Evolutionary conservation across 2,113 vertebrate species (phyloP), one percentile per base, ranked within the genome.

Genomic region (Narcine bancroftii): DNA sequence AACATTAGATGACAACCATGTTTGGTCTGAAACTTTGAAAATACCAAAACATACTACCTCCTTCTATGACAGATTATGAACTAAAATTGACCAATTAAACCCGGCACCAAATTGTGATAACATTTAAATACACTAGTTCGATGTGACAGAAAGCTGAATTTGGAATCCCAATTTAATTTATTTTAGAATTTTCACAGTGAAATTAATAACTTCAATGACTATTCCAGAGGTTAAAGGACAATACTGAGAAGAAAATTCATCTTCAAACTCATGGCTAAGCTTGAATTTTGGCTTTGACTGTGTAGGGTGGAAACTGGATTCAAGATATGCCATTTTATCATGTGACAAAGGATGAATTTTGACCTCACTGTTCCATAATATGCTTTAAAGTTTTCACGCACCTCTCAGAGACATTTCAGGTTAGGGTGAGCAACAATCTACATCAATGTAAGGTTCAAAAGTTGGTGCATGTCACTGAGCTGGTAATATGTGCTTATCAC

Each of bases 401-500:
- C 81, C 33, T 60, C 53, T 87, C 81, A 87, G 81, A 63, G 6
- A 17, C 21, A 87, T 36, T 87, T 60, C 81, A 83, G 53, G 81
- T 9, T n/a, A 63, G n/a, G 7, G 6, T 36, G 56, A 63, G 6
- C 53, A 9, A 87, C 53, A 63, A 36, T 87, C 17, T 63, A 6
- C 81, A 87, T 50, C 47, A 56, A 24, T 17, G 47, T 53, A 29
- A n/a, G 53, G 26, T 87, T n/a, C 33, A 87, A 87, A 85, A n/a
- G 29, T 1, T 60, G 33, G n/a, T 13, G 0, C n/a, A 56, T 11
- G 26, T 85, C 33, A 60, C 81, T 85, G 60, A 87, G 53, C 81
- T 87, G 81, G 33, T 53, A 60, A 87, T 63, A 87, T 87, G 81
- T 87, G 65, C 60, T 91, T 66, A 39, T 91, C 65, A 42, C 5